A percentile compares a stretch with the other conserved stretches of the same genome.
Conservation (phyloP, 1,140 invertebrate species). For the Drosophila nannoptera region DNA sequence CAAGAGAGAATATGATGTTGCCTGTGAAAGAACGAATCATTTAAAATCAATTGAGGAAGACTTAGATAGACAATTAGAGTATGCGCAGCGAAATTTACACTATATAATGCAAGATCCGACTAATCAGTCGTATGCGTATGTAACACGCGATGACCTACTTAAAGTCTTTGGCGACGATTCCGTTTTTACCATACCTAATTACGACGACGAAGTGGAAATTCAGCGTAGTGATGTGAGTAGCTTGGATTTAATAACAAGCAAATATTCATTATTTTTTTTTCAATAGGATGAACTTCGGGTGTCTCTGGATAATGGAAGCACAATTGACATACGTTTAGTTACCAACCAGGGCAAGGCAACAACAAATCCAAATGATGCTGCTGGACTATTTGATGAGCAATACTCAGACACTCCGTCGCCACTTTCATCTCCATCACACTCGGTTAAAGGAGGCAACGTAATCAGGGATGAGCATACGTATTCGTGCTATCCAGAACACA, state of each 20-base stretch:
- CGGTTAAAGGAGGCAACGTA: conserved; percentile 55
- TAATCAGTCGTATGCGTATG: conserved; percentile 73
- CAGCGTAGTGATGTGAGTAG: conserved; percentile 47
- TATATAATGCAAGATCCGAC: conserved; percentile 67
- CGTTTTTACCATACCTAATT: conserved; percentile 72
- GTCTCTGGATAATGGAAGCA: conserved; percentile 73
- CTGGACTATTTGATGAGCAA: conserved; percentile 51
- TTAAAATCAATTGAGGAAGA: conserved; percentile 64
- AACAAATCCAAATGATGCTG: conserved; percentile 50
- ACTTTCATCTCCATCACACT: conserved; percentile 58
- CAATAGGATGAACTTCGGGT: conserved; percentile 51
- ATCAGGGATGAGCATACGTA: conserved; percentile 74
- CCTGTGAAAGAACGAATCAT: conserved; percentile 54
- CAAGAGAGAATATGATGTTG: conserved; percentile 49
- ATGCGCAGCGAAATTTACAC: conserved; percentile 68
- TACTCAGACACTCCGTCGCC: conserved; percentile 67
- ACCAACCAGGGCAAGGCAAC: conserved; percentile 68
- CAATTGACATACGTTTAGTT: conserved; percentile 73
- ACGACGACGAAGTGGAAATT: conserved; percentile 73
- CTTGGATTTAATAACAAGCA: background rate
- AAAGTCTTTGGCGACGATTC: conserved; percentile 64
- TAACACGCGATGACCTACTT: conserved; percentile 75
- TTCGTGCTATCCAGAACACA: conserved; percentile 70
- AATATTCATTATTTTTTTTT: background rate
- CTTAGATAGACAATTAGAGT: conserved; percentile 66